phyloP scores from a whole-genome alignment of 2,888 invertebrate species.

The Terebella lapidaria region DNA sequence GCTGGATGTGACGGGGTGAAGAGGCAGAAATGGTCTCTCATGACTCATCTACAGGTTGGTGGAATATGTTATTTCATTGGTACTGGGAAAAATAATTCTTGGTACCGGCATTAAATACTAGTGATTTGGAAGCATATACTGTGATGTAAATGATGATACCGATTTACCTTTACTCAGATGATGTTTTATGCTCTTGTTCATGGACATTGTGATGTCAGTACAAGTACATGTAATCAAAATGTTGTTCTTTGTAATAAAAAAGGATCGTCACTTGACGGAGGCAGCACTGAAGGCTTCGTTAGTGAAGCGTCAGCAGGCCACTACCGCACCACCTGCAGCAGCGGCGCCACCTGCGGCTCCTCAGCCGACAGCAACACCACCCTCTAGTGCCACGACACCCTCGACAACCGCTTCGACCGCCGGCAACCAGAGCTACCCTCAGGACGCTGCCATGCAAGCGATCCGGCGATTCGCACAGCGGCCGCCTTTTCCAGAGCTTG shows the following conservation, averaged over 20 bases:
- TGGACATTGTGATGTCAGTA: too few relatives aligned
- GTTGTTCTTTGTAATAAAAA: too few relatives aligned
- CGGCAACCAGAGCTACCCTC: conserved; percentile 65
- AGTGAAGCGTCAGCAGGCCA: conserved; percentile 62
- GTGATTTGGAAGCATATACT: too few relatives aligned
- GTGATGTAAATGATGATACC: too few relatives aligned
- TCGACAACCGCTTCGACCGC: conserved; percentile 50
- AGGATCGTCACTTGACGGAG: conserved; percentile 84
- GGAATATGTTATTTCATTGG: too few relatives aligned
- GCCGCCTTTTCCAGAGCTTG: conserved; percentile 47
- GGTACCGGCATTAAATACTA: too few relatives aligned
- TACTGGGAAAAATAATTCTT: too few relatives aligned
- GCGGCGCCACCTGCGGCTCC: conserved; percentile 27
- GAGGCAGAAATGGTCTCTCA: conserved; percentile 84
- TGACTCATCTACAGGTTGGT: conserved; percentile 78
- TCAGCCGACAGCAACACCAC: not conserved
- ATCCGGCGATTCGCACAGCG: conserved; percentile 85
- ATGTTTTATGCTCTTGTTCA: too few relatives aligned
- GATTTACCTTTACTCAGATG: too few relatives aligned
- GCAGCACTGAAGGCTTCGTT: conserved; percentile 67
- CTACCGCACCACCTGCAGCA: conserved; percentile 33
- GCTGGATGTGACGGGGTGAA: conserved; percentile 70
- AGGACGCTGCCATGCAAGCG: conserved; percentile 93
- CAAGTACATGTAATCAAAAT: too few relatives aligned
- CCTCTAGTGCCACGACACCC: conserved; percentile 33